Evolutionary conservation across 2,113 vertebrate species (phyloP).

Genomic region (Engraulis encrasicolus): DNA sequence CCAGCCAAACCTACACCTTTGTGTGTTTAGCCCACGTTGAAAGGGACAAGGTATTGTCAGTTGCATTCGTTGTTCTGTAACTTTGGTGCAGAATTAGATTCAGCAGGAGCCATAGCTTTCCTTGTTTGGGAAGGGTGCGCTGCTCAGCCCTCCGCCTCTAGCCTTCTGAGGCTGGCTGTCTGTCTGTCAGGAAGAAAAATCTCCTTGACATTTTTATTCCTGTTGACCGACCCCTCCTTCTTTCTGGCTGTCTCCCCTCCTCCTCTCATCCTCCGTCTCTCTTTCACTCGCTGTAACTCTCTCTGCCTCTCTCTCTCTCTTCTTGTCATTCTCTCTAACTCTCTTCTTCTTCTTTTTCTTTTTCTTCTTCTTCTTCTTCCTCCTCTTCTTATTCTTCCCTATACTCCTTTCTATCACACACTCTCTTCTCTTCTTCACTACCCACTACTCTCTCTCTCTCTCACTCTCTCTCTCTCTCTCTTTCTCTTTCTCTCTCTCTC

Average conservation of each 20-base stretch:
- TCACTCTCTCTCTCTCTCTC: neutral
- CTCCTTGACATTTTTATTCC: constrained; percentile 15
- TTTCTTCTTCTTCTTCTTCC: neutral
- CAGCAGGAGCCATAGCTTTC: constrained; percentile 8
- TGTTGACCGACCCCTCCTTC: neutral
- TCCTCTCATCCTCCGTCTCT: neutral
- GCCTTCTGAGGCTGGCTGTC: neutral
- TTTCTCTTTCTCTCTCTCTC: neutral
- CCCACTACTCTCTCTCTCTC: neutral
- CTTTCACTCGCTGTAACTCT: neutral
- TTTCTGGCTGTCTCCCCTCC: neutral
- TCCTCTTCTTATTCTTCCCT: neutral
- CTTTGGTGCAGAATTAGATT: neutral
- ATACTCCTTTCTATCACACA: neutral
- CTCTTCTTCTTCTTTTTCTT: neutral
- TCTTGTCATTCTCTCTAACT: neutral
- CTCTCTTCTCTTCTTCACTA: neutral
- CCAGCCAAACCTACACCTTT: too few relatives aligned
- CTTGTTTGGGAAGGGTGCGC: constrained; percentile 4
- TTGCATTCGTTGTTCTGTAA: neutral
- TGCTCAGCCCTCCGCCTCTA: neutral
- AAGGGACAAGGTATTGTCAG: too few relatives aligned
- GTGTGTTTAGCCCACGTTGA: too few relatives aligned
- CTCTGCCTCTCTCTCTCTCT: neutral
- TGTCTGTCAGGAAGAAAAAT: constrained; percentile 14